Evolutionary conservation across 1,140 invertebrate species (phyloP), one percentile per base, ranked within the genome.

Genomic region (Luehdorfia chinensis): DNA sequence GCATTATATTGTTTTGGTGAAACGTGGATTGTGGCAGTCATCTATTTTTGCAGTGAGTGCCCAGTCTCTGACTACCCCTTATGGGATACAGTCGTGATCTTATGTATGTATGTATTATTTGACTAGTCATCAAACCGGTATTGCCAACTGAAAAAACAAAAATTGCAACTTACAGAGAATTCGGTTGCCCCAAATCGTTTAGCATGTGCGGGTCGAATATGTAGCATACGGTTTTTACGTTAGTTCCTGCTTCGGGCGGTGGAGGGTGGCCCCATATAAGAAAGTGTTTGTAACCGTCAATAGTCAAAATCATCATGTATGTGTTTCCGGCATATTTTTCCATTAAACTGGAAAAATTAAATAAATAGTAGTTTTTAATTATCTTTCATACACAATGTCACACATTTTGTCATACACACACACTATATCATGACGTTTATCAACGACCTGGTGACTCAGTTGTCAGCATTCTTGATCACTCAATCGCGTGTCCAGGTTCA

Each of bases 131-230:
- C n/a, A n/a, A n/a, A n/a, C n/a, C n/a, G n/a, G n/a, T n/a, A n/a
- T n/a, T n/a, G n/a, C n/a, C n/a, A n/a, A n/a, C n/a, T n/a, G n/a
- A n/a, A n/a, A n/a, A n/a, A n/a, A n/a, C n/a, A 21, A 21, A 21
- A 21, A 21, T 21, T n/a, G n/a, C n/a, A 21, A 68, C 77, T 77
- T 18, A 84, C 77, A 79, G 1, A 5, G 66, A 58, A 37, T 80
- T 51, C 1, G 73, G 66, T 11, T 65, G 55, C 7, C 81, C 81
- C 1, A 43, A 8, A 0, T 74, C 66, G 15, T 75, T 66, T 1
- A 83, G 54, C 61, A 77, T 72, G 21, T 85, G 75, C 0, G 81
- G 81, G 11, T 85, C 81, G 18, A 85, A 73, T 14, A 85, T 69
- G 36, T 85, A 83, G 43, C 73, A 73, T 5, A 83, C 55, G 0